Percentiles rank a stretch among this genome's conserved stretches.
These are phyloP conservation scores for Tipula vernalis DNA, from an alignment of 2,888 invertebrate species.

Conservation along the genomic window DNA sequence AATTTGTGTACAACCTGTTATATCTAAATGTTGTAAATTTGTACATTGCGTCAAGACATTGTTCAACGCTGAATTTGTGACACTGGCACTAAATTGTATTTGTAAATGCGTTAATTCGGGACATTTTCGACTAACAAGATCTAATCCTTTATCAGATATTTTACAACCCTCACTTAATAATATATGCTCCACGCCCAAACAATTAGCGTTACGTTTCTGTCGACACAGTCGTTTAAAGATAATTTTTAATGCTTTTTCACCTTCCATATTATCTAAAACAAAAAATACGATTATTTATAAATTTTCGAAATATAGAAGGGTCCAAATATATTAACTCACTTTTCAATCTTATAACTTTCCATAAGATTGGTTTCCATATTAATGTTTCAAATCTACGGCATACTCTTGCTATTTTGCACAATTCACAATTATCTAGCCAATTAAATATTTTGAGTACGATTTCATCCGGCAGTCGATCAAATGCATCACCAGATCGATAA, in stretches of 20 bases:
- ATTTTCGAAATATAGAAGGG: background rate
- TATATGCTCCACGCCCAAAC: constrained; percentile 53
- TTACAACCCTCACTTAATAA: constrained; percentile 54
- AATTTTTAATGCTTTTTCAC: constrained; percentile 51
- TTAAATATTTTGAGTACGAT: constrained; percentile 55
- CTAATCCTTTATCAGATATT: constrained; percentile 65
- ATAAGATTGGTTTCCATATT: constrained; percentile 64
- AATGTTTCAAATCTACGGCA: constrained; percentile 63
- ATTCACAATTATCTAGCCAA: constrained; percentile 55
- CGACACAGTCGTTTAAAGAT: constrained; percentile 52
- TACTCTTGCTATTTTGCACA: constrained; percentile 62
- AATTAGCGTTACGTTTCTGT: constrained; percentile 51
- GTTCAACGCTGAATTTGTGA: constrained; percentile 64
- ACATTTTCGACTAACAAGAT: constrained; percentile 63
- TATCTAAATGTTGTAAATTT: constrained; percentile 72
- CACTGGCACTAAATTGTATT: constrained; percentile 56
- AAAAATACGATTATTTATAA: background rate
- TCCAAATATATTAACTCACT: constrained; percentile 34
- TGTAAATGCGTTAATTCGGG: constrained; percentile 72
- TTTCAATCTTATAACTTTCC: constrained; percentile 53
- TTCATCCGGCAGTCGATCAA: constrained; percentile 54
- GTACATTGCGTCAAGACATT: constrained; percentile 68
- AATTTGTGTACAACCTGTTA: constrained; percentile 74
- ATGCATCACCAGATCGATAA: constrained; percentile 35
- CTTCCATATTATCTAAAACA: constrained; percentile 28